These are phyloP conservation scores for Drosophila trapezifrons DNA, from an alignment of 1,140 invertebrate species.

Conservation along the genomic window DNA sequence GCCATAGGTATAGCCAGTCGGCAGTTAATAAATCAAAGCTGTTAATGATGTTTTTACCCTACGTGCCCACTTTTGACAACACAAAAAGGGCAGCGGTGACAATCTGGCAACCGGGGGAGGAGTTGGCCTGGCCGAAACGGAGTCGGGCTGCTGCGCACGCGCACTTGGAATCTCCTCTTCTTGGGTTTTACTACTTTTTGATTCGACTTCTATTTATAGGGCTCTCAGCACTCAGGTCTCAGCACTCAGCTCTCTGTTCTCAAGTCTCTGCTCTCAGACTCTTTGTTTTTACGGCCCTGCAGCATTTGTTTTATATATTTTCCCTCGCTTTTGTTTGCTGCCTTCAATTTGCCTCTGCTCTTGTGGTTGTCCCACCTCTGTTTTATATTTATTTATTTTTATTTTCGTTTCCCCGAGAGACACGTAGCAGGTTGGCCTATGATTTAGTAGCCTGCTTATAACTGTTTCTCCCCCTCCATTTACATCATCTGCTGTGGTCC, in stretches of 20 bases:
- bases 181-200: conserved; percentile 67
- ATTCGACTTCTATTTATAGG: conserved; percentile 63
- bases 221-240: too few species aligned
- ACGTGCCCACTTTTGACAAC: conserved; percentile 79
- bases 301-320: conserved; percentile 66
- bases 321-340: conserved; percentile 62
- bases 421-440: conserved; percentile 81
- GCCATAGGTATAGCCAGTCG: conserved; percentile 50
- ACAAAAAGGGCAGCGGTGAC: conserved; percentile 59
- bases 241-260: conserved; percentile 9
- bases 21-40: conserved; percentile 84
- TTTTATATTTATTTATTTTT: conserved; percentile 73
- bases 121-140: conserved; percentile 10
- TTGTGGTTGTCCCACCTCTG: conserved; percentile 35
- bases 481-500: conserved; percentile 62
- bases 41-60: conserved; percentile 84
- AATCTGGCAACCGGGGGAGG: neutral
- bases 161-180: conserved; percentile 45
- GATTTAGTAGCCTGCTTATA: conserved; percentile 80
- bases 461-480: conserved; percentile 57
- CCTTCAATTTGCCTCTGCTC: conserved; percentile 71
- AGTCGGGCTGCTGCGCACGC: conserved; percentile 26
- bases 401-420: conserved; percentile 58
- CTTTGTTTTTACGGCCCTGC: conserved; percentile 71
- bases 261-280: neutral